Evolutionary conservation across 1,140 invertebrate species (phyloP), one percentile per base, ranked within the genome.

Genomic region (Limonius californicus): DNA sequence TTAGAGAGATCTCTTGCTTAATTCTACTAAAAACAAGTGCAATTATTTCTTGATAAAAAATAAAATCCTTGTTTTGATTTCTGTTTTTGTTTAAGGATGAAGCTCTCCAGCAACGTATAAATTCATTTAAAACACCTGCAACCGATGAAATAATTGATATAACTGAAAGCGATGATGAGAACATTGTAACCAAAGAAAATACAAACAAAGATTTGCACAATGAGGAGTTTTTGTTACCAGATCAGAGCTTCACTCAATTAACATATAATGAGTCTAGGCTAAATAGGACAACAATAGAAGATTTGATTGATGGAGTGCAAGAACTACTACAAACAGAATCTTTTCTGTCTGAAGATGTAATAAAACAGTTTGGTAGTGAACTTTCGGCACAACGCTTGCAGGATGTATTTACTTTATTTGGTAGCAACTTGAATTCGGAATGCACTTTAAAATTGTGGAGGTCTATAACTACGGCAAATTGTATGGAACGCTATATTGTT

Each of bases 231-330:
- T n/a, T n/a, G n/a, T n/a, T n/a, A n/a, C n/a, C n/a, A 35, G 32
- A 35, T 35, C 42, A 18, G 14, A 12, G 12, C 42, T 15, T n/a
- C 14, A 18, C 4, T 4, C 42, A 45, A 45, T 12, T n/a, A 15
- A 3, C 42, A 45, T 2, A 45, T 18, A n/a, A 45, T 45, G n/a
- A n/a, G 6, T n/a, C 42, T 45, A 15, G 6, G 2, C 6, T 15
- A 15, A 45, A 19, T 54, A 18, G 8, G 3, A 54, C 50, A 3
- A 6, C 16, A 11, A 16, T n/a, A 19, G 50, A 19, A 12, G 50
- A 54, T 54, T 54, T 54, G 8, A 21, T 54, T 19, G 50, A 54
- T 54, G 12, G 16, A 11, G 20, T 54, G 9, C 9, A 54, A n/a
- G 50, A 54, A 18, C 20, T 54, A 54, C 6, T 19, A 18, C 9